These are phyloP conservation scores for Macropus fuliginosus DNA, from an alignment of 2,797 vertebrate species.

Conservation along the genomic window DNA sequence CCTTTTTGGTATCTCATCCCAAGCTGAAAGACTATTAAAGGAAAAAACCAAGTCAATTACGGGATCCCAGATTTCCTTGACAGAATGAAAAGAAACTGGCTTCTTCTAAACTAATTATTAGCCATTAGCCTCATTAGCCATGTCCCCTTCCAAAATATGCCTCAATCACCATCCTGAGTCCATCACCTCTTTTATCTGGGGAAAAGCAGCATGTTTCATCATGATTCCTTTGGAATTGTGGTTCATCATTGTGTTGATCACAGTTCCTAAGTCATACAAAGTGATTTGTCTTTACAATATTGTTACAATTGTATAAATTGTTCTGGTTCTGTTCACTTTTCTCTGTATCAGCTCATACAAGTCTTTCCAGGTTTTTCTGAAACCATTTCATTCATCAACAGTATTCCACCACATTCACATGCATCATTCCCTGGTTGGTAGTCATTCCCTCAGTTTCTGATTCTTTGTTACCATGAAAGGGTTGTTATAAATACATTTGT, in stretches of 20 bases:
- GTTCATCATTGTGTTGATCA: neutral
- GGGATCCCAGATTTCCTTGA: neutral
- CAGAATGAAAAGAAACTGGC: neutral
- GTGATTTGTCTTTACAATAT: neutral
- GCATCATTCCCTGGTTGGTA: neutral
- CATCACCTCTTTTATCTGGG: neutral
- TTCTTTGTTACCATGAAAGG: neutral
- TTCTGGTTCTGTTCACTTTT: neutral
- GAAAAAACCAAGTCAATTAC: neutral
- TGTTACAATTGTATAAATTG: neutral
- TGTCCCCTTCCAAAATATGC: neutral
- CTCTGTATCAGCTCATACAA: neutral
- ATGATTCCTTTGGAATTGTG: neutral
- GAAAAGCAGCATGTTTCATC: neutral
- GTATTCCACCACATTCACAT: neutral
- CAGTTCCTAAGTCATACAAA: neutral
- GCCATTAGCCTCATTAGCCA: neutral
- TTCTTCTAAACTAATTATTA: neutral
- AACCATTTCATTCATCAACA: neutral
- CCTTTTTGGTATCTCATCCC: neutral
- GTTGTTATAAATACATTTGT: neutral
- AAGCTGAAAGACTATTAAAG: neutral
- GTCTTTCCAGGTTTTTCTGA: neutral
- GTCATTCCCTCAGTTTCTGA: neutral
- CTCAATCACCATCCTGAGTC: neutral